Evolutionary conservation across 2,888 invertebrate species (phyloP).

Genomic region (Parnassius apollo): DNA sequence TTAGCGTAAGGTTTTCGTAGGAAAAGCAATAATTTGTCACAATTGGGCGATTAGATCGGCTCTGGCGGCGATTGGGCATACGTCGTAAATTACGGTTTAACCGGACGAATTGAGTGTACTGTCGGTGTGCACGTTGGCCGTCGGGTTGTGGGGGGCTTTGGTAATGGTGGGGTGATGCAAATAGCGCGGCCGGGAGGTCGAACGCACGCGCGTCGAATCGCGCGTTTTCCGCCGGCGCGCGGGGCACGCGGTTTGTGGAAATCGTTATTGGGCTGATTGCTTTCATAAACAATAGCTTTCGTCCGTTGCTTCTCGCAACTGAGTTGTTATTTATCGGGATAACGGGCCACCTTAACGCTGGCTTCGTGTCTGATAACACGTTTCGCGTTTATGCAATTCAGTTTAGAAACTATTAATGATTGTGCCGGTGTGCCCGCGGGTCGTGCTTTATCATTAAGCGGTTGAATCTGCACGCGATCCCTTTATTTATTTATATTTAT

Average conservation of each 20-base stretch:
- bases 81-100: slow-evolving; percentile 72
- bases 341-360: slow-evolving; percentile 54
- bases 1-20: slow-evolving; percentile 74
- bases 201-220: slow-evolving; percentile 78
- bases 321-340: slow-evolving; percentile 61
- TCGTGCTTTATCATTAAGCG: slow-evolving; percentile 43
- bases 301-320: slow-evolving; percentile 66
- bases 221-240: slow-evolving; percentile 68
- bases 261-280: slow-evolving; percentile 80
- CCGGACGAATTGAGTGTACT: slow-evolving; percentile 59
- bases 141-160: slow-evolving; percentile 41
- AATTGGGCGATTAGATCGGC: slow-evolving; percentile 80
- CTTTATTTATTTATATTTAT: slow-evolving; percentile 2
- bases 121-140: slow-evolving; percentile 38
- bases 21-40: slow-evolving; percentile 80
- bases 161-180: slow-evolving; percentile 59
- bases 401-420: slow-evolving; percentile 37
- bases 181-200: slow-evolving; percentile 57
- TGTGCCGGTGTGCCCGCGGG: slow-evolving; percentile 32
- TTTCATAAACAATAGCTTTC: slow-evolving; percentile 80
- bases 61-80: slow-evolving; percentile 77
- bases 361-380: slow-evolving; percentile 57
- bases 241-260: slow-evolving; percentile 73
- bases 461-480: slow-evolving; percentile 30
- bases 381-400: slow-evolving; percentile 47